Evolutionary conservation across 2,113 vertebrate species (phyloP).

Genomic region (Psittacula cyanocephala): DNA sequence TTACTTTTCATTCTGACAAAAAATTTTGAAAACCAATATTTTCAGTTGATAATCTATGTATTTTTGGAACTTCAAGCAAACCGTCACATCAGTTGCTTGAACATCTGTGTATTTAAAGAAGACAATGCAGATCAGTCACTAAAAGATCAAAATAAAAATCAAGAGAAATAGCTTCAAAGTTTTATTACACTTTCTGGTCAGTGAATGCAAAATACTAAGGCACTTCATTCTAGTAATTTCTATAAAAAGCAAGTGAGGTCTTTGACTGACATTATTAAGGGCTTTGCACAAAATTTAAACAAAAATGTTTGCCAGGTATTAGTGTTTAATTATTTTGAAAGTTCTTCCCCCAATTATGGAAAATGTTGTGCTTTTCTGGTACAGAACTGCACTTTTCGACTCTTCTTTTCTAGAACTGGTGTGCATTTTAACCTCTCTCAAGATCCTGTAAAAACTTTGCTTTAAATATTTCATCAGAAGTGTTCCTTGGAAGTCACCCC

Average conservation of each 20-base stretch:
- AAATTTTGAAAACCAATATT: background rate
- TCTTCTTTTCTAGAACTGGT: background rate
- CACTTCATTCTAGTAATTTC: background rate
- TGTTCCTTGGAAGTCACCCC: conserved; percentile 48
- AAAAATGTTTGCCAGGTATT: background rate
- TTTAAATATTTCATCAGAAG: conserved; percentile 25
- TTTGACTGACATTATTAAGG: background rate
- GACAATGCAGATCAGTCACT: background rate
- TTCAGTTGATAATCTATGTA: background rate
- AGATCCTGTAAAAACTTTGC: background rate
- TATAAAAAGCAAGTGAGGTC: background rate
- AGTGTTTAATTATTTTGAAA: background rate
- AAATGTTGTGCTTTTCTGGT: background rate
- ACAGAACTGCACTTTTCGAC: background rate
- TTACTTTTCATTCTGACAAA: background rate
- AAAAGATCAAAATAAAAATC: background rate
- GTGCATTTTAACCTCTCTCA: background rate
- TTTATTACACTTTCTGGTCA: background rate
- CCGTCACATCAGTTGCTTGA: background rate
- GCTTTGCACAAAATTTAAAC: background rate
- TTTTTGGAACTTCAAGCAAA: background rate
- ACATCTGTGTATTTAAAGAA: background rate
- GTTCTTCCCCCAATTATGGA: background rate
- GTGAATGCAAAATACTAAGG: background rate
- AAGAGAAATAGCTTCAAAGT: background rate